Evolutionary conservation across 2,797 vertebrate genomes (phyloP), one percentile per base, ranked within the genome.

Genomic region (Apogon hyalosoma): DNA sequence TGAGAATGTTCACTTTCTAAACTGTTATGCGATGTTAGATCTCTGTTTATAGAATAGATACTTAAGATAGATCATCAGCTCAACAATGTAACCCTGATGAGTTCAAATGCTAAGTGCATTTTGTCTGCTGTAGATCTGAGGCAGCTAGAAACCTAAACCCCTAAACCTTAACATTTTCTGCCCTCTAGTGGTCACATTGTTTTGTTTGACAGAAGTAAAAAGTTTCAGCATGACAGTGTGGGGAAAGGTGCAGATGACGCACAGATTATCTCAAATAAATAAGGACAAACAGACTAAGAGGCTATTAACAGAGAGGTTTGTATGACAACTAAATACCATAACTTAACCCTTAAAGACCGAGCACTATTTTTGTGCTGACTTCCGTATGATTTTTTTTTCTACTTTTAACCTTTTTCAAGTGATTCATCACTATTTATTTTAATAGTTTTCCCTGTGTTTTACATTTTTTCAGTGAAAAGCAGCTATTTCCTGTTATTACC

Each of bases 131-230:
- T 18, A 40, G 15, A 40, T n/a, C 1, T 11, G 9, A 1, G n/a
- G n/a, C n/a, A n/a, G n/a, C n/a, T 31, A 33, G 9, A 38, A 47
- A 10, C 7, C 16, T 10, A 40, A 18, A 40, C 31, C 12, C 21
- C 5, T 8, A 88, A 82, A 57, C 13, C 79, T 88, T 74, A 70
- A 39, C 38, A 15, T 65, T 9, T 61, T 6, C 13, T 43, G 75
- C 69, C 87, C 80, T 83, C 90, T 82, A 50, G 82, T 86, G 89
- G 76, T 18, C 42, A 31, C 1, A 19, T 10, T 18, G 1, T 6
- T 63, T 14, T 18, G 6, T 39, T 40, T 10, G 1, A 36, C 24
- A 10, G n/a, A 46, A 49, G 12, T 11, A 31, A 12, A 66, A 3
- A 2, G 13, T n/a, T 8, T 54, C 42, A 1, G 11, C 11, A n/a